phyloP scores from a whole-genome alignment of 2,888 invertebrate genomes.

The Archips crataeganus region DNA sequence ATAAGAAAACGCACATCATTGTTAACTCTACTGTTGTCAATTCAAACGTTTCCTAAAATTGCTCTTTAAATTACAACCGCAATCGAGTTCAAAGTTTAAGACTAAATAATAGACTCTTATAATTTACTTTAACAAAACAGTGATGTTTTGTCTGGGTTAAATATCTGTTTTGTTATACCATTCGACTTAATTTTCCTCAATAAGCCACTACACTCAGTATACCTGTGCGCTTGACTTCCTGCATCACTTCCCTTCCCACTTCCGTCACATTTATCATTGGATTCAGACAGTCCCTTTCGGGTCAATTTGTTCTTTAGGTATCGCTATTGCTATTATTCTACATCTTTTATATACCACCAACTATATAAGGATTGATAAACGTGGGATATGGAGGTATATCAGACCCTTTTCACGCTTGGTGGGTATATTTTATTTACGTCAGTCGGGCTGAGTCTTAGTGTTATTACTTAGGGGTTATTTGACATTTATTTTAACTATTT shows the following conservation, averaged over 20 bases:
- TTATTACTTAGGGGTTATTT: background rate
- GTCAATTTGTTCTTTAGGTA: conserved; percentile 15
- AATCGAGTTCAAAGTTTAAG: no score
- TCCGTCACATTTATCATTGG: conserved; percentile 19
- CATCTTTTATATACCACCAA: background rate
- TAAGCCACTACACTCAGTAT: background rate
- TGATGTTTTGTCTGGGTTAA: background rate
- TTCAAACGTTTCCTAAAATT: no score
- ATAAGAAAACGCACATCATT: no score
- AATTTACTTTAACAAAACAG: background rate
- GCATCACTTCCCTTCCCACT: conserved; percentile 14
- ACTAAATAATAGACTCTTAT: no score
- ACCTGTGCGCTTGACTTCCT: conserved; percentile 15
- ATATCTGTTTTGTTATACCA: background rate
- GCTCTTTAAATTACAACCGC: no score
- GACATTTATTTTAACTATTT: no score
- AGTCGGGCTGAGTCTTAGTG: background rate
- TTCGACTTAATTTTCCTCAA: background rate
- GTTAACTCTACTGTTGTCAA: no score
- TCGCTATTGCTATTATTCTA: conserved; percentile 4
- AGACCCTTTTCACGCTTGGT: background rate
- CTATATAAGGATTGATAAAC: conserved; percentile 7
- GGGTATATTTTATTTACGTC: background rate
- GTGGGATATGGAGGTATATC: background rate
- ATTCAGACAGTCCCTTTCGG: conserved; percentile 24